Evolutionary conservation across 2,888 invertebrate genomes (phyloP).

Genomic region (Parnassius glacialis): DNA sequence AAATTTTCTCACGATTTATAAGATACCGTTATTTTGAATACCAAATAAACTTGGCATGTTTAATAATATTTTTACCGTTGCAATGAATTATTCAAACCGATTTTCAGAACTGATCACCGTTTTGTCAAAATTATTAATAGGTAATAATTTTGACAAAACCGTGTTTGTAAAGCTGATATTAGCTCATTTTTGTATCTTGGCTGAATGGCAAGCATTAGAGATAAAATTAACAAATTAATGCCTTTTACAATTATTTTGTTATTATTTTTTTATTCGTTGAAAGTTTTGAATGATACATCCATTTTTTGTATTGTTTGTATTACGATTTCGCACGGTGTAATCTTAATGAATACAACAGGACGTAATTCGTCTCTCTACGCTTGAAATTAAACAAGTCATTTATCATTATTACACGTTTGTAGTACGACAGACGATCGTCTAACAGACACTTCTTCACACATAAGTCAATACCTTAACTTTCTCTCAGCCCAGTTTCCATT

Average conservation of each 20-base stretch:
- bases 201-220: background rate
- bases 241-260: slow-evolving; percentile 22
- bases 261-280: slow-evolving; percentile 37
- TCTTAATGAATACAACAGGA: slow-evolving; percentile 40
- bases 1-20: slow-evolving; percentile 18
- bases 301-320: slow-evolving; percentile 44
- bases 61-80: slow-evolving; percentile 24
- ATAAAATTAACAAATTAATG: slow-evolving; percentile 8
- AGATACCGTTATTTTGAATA: slow-evolving; percentile 12
- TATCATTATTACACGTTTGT: slow-evolving; percentile 36
- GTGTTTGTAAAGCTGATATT: no score
- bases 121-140: slow-evolving; percentile 11
- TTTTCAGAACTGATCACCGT: slow-evolving; percentile 5
- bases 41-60: slow-evolving; percentile 15
- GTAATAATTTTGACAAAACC: background rate
- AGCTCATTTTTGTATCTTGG: no score
- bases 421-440: slow-evolving; percentile 7
- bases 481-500: slow-evolving; percentile 19
- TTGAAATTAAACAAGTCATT: slow-evolving; percentile 52
- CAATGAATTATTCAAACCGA: slow-evolving; percentile 15
- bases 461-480: slow-evolving; percentile 24
- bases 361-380: slow-evolving; percentile 42
- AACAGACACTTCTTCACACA: slow-evolving; percentile 10
- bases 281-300: slow-evolving; percentile 39
- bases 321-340: slow-evolving; percentile 49